A percentile compares a stretch with the other conserved stretches of the same genome.
Conservation (phyloP, 2,888 invertebrate species). For the Cristatella mucedo region DNA sequence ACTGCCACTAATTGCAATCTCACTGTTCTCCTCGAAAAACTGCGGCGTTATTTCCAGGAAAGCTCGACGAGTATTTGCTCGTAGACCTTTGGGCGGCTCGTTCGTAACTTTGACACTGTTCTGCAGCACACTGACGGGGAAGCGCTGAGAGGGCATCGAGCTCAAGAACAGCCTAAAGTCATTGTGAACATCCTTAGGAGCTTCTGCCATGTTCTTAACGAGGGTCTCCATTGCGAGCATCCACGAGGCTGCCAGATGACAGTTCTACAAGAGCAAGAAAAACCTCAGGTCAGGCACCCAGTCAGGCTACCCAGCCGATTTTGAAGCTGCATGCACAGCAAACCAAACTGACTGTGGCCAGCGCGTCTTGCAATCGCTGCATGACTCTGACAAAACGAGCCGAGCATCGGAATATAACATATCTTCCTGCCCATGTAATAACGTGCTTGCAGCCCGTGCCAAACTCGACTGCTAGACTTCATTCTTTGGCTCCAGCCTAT, state of each 20-base stretch:
- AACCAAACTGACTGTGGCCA: too few species aligned
- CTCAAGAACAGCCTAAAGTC: conserved; percentile 38
- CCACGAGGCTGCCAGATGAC: conserved; percentile 40
- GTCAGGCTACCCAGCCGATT: too few species aligned
- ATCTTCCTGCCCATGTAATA: too few species aligned
- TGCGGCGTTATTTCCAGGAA: conserved; percentile 64
- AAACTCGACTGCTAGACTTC: too few species aligned
- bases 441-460: too few species aligned
- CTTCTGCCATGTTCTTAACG: conserved; percentile 34
- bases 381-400: too few species aligned
- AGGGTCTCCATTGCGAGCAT: conserved; percentile 37
- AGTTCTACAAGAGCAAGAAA: conserved; percentile 28
- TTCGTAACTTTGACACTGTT: conserved; percentile 41
- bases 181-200: conserved; percentile 30
- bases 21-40: conserved; percentile 65
- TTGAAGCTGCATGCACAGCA: too few species aligned
- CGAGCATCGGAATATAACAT: too few species aligned
- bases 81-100: conserved; percentile 40
- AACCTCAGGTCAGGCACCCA: too few species aligned
- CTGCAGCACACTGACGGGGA: conserved; percentile 39
- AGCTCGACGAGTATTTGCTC: conserved; percentile 62
- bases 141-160: conserved; percentile 38
- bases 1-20: conserved; percentile 21
- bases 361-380: too few species aligned
- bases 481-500: too few species aligned